phyloP scores from a whole-genome alignment of 1,140 invertebrate species.

The Charaxes varanes region DNA sequence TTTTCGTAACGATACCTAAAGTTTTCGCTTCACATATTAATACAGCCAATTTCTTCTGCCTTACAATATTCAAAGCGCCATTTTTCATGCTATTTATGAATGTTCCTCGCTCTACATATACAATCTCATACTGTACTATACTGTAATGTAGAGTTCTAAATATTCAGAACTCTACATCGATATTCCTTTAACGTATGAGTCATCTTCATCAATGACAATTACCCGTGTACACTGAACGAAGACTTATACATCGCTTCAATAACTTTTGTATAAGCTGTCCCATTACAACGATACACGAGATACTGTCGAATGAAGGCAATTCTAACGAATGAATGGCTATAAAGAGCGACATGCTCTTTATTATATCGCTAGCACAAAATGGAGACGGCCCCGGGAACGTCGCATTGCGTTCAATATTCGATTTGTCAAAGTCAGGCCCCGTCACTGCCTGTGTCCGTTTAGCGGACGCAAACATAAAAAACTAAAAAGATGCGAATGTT shows the following conservation, averaged over 20 bases:
- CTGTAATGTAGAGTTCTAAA: too few species aligned
- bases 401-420: slow-evolving; percentile 39
- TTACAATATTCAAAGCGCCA: too few species aligned
- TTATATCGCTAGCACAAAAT: slow-evolving; percentile 19
- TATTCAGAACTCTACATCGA: too few species aligned
- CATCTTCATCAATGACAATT: slow-evolving; percentile 8
- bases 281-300: slow-evolving; percentile 21
- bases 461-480: slow-evolving; percentile 10
- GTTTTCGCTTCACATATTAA: too few species aligned
- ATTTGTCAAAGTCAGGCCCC: slow-evolving; percentile 57
- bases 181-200: too few species aligned
- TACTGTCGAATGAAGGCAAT: slow-evolving; percentile 14
- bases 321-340: slow-evolving; percentile 17
- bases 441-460: slow-evolving; percentile 39
- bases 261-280: slow-evolving; percentile 14
- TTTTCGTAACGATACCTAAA: too few species aligned
- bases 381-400: slow-evolving; percentile 28
- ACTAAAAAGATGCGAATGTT: slow-evolving; percentile 10
- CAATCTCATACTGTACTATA: too few species aligned
- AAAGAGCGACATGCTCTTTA: slow-evolving; percentile 16
- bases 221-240: not conserved
- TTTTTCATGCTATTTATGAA: too few species aligned
- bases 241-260: slow-evolving; percentile 3
- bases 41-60: too few species aligned
- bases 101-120: too few species aligned